Conservation (phyloP, 1,140 invertebrate species). For the Sycobia sp. region DNA sequence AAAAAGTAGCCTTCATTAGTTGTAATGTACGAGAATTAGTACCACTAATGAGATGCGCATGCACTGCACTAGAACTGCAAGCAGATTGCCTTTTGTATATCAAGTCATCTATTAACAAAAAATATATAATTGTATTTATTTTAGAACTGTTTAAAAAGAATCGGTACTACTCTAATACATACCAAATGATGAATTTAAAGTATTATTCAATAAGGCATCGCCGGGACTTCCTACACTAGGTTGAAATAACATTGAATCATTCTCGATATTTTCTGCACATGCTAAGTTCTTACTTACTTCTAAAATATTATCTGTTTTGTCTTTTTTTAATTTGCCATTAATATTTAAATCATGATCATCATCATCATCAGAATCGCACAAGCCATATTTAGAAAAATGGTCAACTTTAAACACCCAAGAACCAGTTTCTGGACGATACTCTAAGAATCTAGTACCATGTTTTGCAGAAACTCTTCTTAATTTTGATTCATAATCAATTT, state of each 20-base stretch:
- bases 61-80: constrained; percentile 62
- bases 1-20: constrained; percentile 86
- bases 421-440: constrained; percentile 93
- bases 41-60: constrained; percentile 67
- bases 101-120: neutral
- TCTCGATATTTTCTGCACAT: too few relatives aligned
- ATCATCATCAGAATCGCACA: constrained; percentile 89
- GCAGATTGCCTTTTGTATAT: constrained; percentile 41
- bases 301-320: neutral
- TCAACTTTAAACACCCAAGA: constrained; percentile 93
- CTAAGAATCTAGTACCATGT: constrained; percentile 88
- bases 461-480: constrained; percentile 83
- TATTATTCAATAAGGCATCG: too few relatives aligned
- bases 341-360: constrained; percentile 62
- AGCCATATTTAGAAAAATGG: constrained; percentile 96
- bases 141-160: neutral
- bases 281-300: too few relatives aligned
- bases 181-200: too few relatives aligned
- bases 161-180: too few relatives aligned
- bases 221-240: too few relatives aligned
- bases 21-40: constrained; percentile 74
- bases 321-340: neutral
- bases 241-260: too few relatives aligned
- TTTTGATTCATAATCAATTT: constrained; percentile 88
- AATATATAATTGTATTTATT: neutral